These are phyloP conservation scores for Cepaea nemoralis DNA, from an alignment of 1,140 invertebrate genomes.

Conservation along the genomic window DNA sequence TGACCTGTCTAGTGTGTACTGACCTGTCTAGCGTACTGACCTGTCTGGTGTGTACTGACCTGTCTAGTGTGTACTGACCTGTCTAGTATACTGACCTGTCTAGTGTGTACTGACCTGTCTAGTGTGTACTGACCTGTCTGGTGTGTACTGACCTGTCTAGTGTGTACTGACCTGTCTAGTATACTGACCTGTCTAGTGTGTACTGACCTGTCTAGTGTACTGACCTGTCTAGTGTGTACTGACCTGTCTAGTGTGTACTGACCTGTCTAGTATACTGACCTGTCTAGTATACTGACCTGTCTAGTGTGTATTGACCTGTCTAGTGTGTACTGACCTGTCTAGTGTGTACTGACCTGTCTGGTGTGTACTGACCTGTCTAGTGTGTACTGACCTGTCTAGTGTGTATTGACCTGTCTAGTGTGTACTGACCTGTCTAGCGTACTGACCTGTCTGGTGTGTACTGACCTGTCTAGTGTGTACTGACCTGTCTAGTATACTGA, in stretches of 20 bases:
- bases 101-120: not conserved
- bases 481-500: constrained; percentile 86
- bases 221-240: too few species aligned
- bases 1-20: not conserved
- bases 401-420: too few species aligned
- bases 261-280: too few species aligned
- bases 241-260: not conserved
- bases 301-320: too few species aligned
- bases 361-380: not conserved
- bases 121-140: not conserved
- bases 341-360: too few species aligned
- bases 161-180: too few species aligned
- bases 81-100: not conserved
- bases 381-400: too few species aligned
- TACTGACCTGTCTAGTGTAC: constrained; percentile 2
- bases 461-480: constrained; percentile 8
- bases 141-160: not conserved
- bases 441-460: not conserved
- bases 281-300: too few species aligned
- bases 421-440: too few species aligned
- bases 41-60: too few species aligned
- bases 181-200: not conserved
- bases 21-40: constrained; percentile 4
- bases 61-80: too few species aligned
- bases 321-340: too few species aligned